Evolutionary conservation across 2,797 vertebrate genomes (phyloP).

Genomic region (Pogonophryne albipinna): DNA sequence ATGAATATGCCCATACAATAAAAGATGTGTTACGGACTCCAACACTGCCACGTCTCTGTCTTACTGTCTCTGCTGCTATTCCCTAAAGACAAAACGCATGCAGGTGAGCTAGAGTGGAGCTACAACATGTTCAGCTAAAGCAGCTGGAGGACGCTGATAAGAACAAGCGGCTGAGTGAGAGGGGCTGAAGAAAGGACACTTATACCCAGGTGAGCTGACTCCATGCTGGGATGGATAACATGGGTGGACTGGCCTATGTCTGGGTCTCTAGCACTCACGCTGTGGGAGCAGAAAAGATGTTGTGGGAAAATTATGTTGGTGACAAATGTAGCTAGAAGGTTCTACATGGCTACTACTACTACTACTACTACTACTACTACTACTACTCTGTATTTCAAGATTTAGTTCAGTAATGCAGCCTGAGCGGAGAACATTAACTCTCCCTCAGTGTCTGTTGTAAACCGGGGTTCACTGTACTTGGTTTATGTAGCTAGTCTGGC

Average conservation of each 20-base stretch:
- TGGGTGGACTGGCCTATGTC: neutral
- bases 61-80: conserved; percentile 1
- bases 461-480: too few species aligned
- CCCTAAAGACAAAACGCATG: neutral
- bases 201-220: conserved; percentile 16
- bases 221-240: neutral
- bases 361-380: too few species aligned
- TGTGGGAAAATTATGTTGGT: neutral
- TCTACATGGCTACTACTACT: too few species aligned
- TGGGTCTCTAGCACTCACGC: neutral
- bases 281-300: too few species aligned
- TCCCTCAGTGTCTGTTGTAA: too few species aligned
- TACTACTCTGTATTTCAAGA: too few species aligned
- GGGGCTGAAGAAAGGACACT: conserved; percentile 6
- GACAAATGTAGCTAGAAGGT: neutral
- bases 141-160: conserved; percentile 47
- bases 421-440: too few species aligned
- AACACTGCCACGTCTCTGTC: neutral
- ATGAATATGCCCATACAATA: conserved; percentile 5
- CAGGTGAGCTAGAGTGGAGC: conserved; percentile 10
- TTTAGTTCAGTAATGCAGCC: too few species aligned
- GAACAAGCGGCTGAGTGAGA: conserved; percentile 19
- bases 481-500: too few species aligned
- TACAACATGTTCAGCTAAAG: conserved; percentile 10
- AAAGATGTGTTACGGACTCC: neutral